These are phyloP conservation scores for Megalopta genalis DNA, from an alignment of 1,140 invertebrate species.

Conservation along the genomic window DNA sequence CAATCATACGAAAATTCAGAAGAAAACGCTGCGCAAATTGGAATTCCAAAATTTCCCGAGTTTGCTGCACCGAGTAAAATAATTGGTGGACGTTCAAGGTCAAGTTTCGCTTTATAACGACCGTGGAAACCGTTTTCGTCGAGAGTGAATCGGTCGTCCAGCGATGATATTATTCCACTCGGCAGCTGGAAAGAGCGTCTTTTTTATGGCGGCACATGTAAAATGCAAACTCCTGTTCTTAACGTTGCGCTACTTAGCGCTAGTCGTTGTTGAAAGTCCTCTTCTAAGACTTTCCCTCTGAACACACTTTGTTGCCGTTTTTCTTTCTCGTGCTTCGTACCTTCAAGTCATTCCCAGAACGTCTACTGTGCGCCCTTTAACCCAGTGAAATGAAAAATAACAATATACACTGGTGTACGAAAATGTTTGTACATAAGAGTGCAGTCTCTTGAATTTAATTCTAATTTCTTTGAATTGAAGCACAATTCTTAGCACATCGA, in stretches of 20 bases:
- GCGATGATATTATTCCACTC: not conserved
- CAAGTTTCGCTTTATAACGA: not conserved
- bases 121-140: not conserved
- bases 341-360: not conserved
- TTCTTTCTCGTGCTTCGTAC: not conserved
- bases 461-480: too few species aligned
- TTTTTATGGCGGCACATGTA: not conserved
- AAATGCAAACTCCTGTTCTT: not conserved
- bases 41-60: too few species aligned
- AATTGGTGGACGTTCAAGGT: not conserved
- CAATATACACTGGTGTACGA: too few species aligned
- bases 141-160: not conserved
- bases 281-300: not conserved
- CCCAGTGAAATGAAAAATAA: not conserved
- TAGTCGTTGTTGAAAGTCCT: slow-evolving; percentile 1
- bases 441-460: too few species aligned
- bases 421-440: too few species aligned
- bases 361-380: not conserved
- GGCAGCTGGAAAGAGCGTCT: not conserved
- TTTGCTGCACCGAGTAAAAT: not conserved
- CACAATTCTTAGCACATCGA: too few species aligned
- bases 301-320: not conserved
- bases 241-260: not conserved
- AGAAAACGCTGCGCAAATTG: too few species aligned
- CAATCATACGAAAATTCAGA: too few species aligned